Base-by-base conservation (phyloP, 2,113 vertebrate genomes). In the Elaphurus davidianus region DNA sequence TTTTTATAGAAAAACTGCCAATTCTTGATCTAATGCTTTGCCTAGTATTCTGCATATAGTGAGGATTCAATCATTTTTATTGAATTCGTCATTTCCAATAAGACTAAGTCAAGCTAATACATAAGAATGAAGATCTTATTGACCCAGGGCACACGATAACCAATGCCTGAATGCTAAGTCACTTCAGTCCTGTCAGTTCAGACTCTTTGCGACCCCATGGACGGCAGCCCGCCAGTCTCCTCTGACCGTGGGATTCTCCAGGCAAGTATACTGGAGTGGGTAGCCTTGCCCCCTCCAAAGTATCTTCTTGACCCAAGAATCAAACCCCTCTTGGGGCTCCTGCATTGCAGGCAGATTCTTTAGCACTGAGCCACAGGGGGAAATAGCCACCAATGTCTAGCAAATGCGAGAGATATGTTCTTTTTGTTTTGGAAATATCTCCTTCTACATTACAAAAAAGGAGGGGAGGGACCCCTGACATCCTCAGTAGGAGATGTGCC, bases 21-120 rank as follows among this genome's bases (percentile, higher is more conserved):
- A 59, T 54, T 50, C 59, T 52, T 11, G 8, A 54, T 40, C 21
- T 74, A 84, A 90, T 50, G 55, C 19, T 57, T 47, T 78, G 74
- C n/a, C 82, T 74, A 13, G 19, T 40, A 30, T 47, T 57, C 76
- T 55, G 71, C 40, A 81, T 33, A 47, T 0, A 47, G 8, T 52
- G 17, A 96, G 4, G 62, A 57, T 30, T 87, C 36, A 40, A 82
- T 71, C 54, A 67, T 85, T 60, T 43, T 57, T 47, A 62, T 21
- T 79, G 43, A 96, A 87, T 62, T 64, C 64, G 60, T 71, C 62
- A 55, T 90, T 95, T 93, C 74, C 83, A 92, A 84, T 71, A 76
- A 97, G 60, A 60, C 17, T 64, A 87, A 98, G 74, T 45, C 40
- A 47, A 94, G 45, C 40, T 83, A 71, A 90, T 47, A 83, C 4